A percentile compares a stretch with the other conserved stretches of the same genome.
Conservation (phyloP, 2,113 vertebrate species). For the Pithys albifrons region DNA sequence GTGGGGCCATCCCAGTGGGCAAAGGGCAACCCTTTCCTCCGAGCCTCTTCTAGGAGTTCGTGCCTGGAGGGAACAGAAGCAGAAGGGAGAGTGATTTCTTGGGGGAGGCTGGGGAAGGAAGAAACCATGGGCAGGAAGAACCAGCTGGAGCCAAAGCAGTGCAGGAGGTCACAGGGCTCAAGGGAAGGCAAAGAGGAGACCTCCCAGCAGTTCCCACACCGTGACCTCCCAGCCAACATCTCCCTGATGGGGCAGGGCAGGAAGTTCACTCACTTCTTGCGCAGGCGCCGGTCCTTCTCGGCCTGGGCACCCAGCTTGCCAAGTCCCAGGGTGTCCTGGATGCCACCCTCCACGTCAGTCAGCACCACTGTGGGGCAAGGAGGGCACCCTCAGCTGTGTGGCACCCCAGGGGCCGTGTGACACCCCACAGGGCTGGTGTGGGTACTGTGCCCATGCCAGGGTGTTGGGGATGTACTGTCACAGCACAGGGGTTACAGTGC, state of each 20-base stretch:
- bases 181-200: neutral
- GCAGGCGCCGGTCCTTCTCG: conserved; percentile 91
- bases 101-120: neutral
- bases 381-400: neutral
- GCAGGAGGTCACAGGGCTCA: neutral
- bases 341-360: conserved; percentile 85
- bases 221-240: neutral
- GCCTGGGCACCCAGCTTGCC: conserved; percentile 94
- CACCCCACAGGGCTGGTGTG: neutral
- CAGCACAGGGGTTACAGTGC: neutral
- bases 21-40: conserved; percentile 91
- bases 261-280: conserved; percentile 86
- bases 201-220: neutral
- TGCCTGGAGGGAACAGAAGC: conserved; percentile 77
- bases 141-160: neutral
- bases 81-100: neutral
- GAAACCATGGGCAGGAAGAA: fast-evolving
- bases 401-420: neutral
- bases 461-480: neutral
- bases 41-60: conserved; percentile 93
- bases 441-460: neutral
- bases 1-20: conserved; percentile 97
- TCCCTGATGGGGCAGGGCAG: neutral
- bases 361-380: conserved; percentile 63
- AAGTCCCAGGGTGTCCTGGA: conserved; percentile 90